phyloP scores from a whole-genome alignment of 2,888 invertebrate species.

The Chrysopilus asiliformis region DNA sequence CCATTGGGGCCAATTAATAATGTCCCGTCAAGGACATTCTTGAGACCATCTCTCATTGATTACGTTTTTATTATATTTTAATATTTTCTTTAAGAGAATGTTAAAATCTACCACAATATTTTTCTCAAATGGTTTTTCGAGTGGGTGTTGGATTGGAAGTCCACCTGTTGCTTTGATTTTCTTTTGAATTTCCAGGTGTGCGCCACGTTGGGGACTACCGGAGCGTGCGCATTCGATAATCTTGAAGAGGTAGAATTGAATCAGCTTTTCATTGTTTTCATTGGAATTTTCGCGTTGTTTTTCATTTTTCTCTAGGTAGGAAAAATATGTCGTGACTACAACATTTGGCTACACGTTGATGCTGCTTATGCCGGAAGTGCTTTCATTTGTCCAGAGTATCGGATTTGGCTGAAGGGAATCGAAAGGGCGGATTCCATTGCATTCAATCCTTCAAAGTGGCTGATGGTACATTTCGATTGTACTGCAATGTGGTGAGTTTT shows the following conservation, averaged over 20 bases:
- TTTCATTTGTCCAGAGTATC: conserved; percentile 91
- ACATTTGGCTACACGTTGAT: conserved; percentile 92
- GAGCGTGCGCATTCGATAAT: conserved; percentile 93
- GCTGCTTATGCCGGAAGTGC: conserved; percentile 97
- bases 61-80: no score
- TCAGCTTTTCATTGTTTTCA: neutral
- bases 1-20: conserved; percentile 28
- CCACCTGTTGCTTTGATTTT: conserved; percentile 10
- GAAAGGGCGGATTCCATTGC: conserved; percentile 88
- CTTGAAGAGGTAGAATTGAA: conserved; percentile 40
- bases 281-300: neutral
- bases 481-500: conserved; percentile 97
- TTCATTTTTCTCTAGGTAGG: conserved; percentile 36
- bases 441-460: conserved; percentile 97
- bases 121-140: neutral
- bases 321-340: conserved; percentile 56
- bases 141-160: neutral
- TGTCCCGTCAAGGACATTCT: neutral
- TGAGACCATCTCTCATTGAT: no score
- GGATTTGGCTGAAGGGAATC: conserved; percentile 81
- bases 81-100: no score
- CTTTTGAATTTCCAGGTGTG: conserved; percentile 54
- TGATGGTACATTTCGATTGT: conserved; percentile 98
- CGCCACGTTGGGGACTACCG: conserved; percentile 91
- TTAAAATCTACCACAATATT: no score